Percentiles rank a stretch among this genome's conserved stretches.
Evolutionary conservation across 2,888 invertebrate genomes (phyloP).

Genomic region (Mythimna lalbum): DNA sequence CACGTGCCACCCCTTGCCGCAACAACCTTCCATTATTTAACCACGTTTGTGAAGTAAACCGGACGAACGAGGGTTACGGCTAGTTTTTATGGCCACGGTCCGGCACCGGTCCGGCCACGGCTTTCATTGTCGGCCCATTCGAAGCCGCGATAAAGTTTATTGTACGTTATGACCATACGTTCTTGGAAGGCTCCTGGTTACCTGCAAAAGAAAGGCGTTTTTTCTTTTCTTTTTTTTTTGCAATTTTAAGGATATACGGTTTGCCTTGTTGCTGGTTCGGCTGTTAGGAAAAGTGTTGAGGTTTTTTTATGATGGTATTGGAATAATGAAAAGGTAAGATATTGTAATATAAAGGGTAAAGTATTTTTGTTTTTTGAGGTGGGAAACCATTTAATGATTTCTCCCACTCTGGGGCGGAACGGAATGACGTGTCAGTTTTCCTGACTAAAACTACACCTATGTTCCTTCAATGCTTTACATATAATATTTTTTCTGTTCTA

Average conservation of each 20-base stretch:
- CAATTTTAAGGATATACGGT: constrained; percentile 16
- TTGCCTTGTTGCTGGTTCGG: constrained; percentile 22
- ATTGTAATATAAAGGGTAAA: background rate
- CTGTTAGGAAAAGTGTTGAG: constrained; percentile 20
- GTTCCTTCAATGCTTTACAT: too few relatives aligned
- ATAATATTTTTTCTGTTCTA: too few relatives aligned
- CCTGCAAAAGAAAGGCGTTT: constrained; percentile 34
- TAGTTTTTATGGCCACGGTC: constrained; percentile 59
- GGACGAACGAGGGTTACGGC: constrained; percentile 55
- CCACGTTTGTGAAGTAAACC: constrained; percentile 64
- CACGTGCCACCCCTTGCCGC: constrained; percentile 51
- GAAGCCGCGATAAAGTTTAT: constrained; percentile 61
- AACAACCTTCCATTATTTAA: constrained; percentile 60
- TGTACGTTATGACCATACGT: constrained; percentile 56
- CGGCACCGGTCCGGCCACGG: constrained; percentile 25
- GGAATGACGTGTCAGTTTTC: too few relatives aligned
- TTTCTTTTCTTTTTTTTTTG: constrained; percentile 9
- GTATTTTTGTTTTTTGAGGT: background rate
- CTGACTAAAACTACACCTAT: too few relatives aligned
- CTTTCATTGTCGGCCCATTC: constrained; percentile 63
- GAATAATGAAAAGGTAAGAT: constrained; percentile 10
- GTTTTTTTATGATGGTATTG: constrained; percentile 17
- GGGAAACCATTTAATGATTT: background rate
- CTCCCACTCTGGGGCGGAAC: too few relatives aligned
- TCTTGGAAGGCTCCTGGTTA: constrained; percentile 33